Evolutionary conservation across 2,888 invertebrate species (phyloP).

Genomic region (Caenorhabditis afra): DNA sequence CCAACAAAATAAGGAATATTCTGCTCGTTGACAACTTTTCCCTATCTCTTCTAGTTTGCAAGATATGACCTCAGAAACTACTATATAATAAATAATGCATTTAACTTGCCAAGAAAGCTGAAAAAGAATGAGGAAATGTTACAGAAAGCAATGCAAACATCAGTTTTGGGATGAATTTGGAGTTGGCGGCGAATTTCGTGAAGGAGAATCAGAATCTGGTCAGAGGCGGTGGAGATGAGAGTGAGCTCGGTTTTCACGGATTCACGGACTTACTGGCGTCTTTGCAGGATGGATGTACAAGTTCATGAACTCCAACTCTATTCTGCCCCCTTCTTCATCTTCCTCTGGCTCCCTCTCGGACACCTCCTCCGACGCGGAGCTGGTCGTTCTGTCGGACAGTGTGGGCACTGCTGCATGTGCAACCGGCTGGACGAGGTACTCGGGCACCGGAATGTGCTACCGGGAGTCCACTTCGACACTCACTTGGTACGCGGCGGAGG

Average conservation of each 20-base stretch:
- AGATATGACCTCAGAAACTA: too few relatives aligned
- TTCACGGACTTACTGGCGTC: too few relatives aligned
- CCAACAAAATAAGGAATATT: too few relatives aligned
- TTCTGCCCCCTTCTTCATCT: not conserved
- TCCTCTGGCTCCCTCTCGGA: not conserved
- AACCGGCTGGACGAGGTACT: constrained; percentile 35
- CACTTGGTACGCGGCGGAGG: constrained; percentile 46
- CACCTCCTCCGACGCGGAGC: constrained; percentile 2
- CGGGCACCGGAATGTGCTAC: constrained; percentile 33
- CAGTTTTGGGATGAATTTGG: constrained; percentile 12
- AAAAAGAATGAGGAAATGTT: too few relatives aligned
- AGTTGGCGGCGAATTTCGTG: constrained; percentile 5
- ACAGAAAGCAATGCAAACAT: too few relatives aligned
- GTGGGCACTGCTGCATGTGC: constrained; percentile 35
- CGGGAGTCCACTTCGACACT: not conserved
- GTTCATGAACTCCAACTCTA: constrained; percentile 17
- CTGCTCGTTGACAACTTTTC: too few relatives aligned
- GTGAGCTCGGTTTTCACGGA: not conserved
- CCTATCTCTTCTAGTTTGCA: too few relatives aligned
- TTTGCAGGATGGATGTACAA: constrained; percentile 34
- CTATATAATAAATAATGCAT: too few relatives aligned
- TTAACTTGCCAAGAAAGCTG: too few relatives aligned
- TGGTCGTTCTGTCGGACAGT: constrained; percentile 10
- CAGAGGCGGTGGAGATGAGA: constrained; percentile 16
- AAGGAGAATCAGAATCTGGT: constrained; percentile 5